Evolutionary conservation across 2,888 invertebrate species (phyloP).

Genomic region (Hartigia nigra): DNA sequence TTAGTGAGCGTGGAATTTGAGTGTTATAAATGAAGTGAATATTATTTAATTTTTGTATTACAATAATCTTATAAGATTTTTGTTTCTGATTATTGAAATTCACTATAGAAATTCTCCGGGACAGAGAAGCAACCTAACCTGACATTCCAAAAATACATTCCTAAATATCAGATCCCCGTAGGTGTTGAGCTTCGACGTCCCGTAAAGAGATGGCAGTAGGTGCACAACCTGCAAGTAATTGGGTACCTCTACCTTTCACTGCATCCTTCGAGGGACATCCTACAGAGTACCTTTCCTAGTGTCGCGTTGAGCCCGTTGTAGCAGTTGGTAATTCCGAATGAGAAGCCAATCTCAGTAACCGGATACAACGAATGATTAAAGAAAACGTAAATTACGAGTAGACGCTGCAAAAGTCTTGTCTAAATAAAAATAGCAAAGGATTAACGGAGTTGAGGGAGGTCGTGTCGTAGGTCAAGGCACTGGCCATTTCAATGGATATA

Average conservation of each 20-base stretch:
- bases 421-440: not conserved
- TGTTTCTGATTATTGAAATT: not conserved
- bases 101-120: not conserved
- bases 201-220: constrained; percentile 50
- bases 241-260: constrained; percentile 2
- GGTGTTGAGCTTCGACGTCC: constrained; percentile 15
- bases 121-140: not conserved
- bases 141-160: not conserved
- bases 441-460: not conserved
- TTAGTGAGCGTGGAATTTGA: not conserved
- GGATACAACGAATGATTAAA: not conserved
- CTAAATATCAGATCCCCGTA: not conserved
- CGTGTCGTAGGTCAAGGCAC: not conserved
- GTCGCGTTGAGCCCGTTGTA: not conserved
- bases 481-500: not conserved
- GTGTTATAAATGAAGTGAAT: not conserved
- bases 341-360: not conserved
- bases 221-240: constrained; percentile 32
- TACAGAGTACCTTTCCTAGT: not conserved
- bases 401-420: not conserved
- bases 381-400: not conserved
- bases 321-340: not conserved
- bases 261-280: not conserved
- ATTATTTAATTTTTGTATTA: not conserved
- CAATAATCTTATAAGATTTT: not conserved